Conservation (phyloP, 2,888 invertebrate species). For the Artemia sinica region DNA sequence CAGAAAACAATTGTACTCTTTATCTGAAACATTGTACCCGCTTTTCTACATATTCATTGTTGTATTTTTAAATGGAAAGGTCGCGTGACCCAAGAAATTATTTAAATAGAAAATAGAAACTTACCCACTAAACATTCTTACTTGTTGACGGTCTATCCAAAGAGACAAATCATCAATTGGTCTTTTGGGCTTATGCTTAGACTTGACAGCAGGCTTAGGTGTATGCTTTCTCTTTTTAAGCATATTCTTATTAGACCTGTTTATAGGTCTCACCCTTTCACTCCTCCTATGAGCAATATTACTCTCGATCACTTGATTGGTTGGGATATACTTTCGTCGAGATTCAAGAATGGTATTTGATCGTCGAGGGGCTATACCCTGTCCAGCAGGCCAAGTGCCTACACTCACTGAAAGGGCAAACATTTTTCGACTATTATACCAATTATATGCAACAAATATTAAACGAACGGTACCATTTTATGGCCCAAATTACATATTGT, state of each 20-base stretch:
- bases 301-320: not conserved
- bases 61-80: too few relatives aligned
- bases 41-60: too few relatives aligned
- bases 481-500: too few relatives aligned
- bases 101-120: slow-evolving; percentile 26
- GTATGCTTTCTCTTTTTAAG: not conserved
- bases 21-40: too few relatives aligned
- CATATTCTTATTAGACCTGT: not conserved
- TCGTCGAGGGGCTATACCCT: too few relatives aligned
- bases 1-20: not conserved
- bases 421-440: too few relatives aligned
- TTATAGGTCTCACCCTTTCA: not conserved
- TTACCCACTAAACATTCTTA: slow-evolving; percentile 78
- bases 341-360: not conserved
- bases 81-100: too few relatives aligned
- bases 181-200: not conserved
- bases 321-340: not conserved
- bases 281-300: not conserved
- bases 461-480: too few relatives aligned
- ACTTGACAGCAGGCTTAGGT: not conserved
- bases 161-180: slow-evolving; percentile 32
- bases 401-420: too few relatives aligned
- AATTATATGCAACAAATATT: too few relatives aligned
- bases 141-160: slow-evolving; percentile 81
- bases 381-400: too few relatives aligned